Evolutionary conservation across 2,888 invertebrate genomes (phyloP).

Genomic region (Ormyrus rosae): DNA sequence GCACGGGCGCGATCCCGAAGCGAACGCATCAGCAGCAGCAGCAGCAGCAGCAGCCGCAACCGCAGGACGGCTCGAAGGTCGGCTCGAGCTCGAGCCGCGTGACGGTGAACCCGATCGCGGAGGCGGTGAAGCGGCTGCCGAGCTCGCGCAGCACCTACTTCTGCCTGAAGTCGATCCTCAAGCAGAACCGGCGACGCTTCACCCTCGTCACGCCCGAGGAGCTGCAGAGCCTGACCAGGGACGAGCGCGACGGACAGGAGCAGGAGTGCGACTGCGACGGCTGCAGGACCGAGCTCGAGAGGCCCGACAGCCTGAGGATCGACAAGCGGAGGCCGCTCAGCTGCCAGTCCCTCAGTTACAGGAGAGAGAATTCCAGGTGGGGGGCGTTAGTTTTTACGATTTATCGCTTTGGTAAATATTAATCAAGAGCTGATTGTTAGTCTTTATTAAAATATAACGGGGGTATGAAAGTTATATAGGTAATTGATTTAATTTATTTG

Average conservation of each 20-base stretch:
- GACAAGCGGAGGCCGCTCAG: conserved; percentile 42
- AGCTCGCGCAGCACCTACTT: conserved; percentile 69
- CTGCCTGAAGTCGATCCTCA: conserved; percentile 72
- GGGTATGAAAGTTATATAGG: too few relatives aligned
- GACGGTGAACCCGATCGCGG: conserved; percentile 67
- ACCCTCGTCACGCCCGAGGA: conserved; percentile 69
- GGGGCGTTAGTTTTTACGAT: neutral
- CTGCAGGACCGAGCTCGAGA: conserved; percentile 25
- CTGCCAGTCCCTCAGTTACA: conserved; percentile 47
- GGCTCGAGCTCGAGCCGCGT: conserved; percentile 58
- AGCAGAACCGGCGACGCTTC: conserved; percentile 70
- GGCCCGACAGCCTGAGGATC: conserved; percentile 40
- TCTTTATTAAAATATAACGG: too few relatives aligned
- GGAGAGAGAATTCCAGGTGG: conserved; percentile 52
- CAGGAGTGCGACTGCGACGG: conserved; percentile 35
- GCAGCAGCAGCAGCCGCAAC: too few relatives aligned
- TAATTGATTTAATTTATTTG: too few relatives aligned
- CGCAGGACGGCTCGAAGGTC: neutral
- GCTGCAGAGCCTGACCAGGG: conserved; percentile 52
- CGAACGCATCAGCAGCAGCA: conserved; percentile 25
- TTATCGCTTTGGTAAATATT: neutral
- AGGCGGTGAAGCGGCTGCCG: conserved; percentile 62
- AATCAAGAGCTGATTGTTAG: too few relatives aligned
- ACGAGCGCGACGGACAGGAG: conserved; percentile 42
- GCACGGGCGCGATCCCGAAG: conserved; percentile 68